Evolutionary conservation across 1,140 invertebrate genomes (phyloP), one percentile per base, ranked within the genome.

Genomic region (Drosophila quadrilineata): DNA sequence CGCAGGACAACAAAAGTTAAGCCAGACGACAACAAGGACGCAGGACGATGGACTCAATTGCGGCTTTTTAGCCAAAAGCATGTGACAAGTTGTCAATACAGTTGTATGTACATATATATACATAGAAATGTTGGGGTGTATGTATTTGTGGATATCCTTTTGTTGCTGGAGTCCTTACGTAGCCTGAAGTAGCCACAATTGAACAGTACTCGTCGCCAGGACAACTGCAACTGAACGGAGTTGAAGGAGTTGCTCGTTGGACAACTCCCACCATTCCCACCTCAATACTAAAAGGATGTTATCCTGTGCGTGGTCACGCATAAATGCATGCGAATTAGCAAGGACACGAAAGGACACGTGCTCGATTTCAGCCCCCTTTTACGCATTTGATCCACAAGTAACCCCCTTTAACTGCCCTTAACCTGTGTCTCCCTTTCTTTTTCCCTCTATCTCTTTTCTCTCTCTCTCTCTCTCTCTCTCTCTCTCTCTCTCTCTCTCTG

Each of bases 251-350:
- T 14, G 24, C n/a, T n/a, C n/a, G n/a, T n/a, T n/a, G n/a, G n/a
- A n/a, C n/a, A n/a, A n/a, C n/a, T n/a, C n/a, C n/a, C n/a, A n/a
- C n/a, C n/a, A n/a, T n/a, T n/a, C n/a, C n/a, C n/a, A n/a, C n/a
- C n/a, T n/a, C n/a, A n/a, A n/a, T n/a, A n/a, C n/a, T n/a, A n/a
- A n/a, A n/a, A n/a, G n/a, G n/a, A n/a, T n/a, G n/a, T n/a, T n/a
- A n/a, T 60, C 16, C 68, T 41, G 58, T 65, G 82, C 75, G 58
- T 87, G 77, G 71, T 84, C 77, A 87, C 77, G 84, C 84, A 77
- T 87, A 87, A 87, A 87, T 87, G 84, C 74, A 87, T 77, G 59
- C 69, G 75, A 87, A 87, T 87, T 87, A 87, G 74, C 66, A 56
- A 70, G 40, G 33, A 66, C 68, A 69, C 75, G 38, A n/a, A n/a